Base-by-base conservation (phyloP, 1,140 invertebrate species). In the Oryctes rhinoceros region DNA sequence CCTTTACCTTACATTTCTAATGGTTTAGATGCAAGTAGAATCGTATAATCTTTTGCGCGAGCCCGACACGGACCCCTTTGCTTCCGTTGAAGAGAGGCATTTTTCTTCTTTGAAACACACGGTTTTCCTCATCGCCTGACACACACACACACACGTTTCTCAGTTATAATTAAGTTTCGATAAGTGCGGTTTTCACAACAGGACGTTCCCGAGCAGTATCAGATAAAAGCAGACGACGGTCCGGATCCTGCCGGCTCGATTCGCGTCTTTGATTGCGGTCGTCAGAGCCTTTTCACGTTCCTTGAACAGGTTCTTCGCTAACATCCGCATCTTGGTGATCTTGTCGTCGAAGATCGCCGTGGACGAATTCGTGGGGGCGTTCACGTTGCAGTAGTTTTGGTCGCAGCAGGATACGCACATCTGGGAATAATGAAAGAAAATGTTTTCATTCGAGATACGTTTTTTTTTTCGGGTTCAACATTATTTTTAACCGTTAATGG, bases 381-480 rank as follows among this genome's bases (percentile, higher is more conserved):
- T 89, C 75, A 90, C 87, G 86, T 92, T 92, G 87, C 92, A 92
- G 86, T 92, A 92, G 86, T 91, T 91, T 82, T 91, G 88, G 84
- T 92, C 92, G 85, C 92, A 92, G 84, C 92, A 92, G 65, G 91
- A 91, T 78, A 92, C 91, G 85, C 91, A 92, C 82, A 92, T 90
- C 91, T 92, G 48, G 0, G 53, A 53, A 20, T 9, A 44, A 18
- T 76, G 2, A 5, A 76, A 10, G 37, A 18, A 74, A 74, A 74
- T 6, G 20, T 13, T n/a, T 24, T 24, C 7, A 39, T 39, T 39
- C 7, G 39, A 39, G 39, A 7, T 7, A 7, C 3, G 39, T 3
- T 39, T 4, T 39, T 39, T 39, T 39, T 3, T 39, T 39, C 39
- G 39, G 39, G 39, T 39, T 39, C 7, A 39, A 39, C 7, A 3